Base-by-base conservation (phyloP, 2,113 vertebrate species). In the Phylloscopus trochiloides region DNA sequence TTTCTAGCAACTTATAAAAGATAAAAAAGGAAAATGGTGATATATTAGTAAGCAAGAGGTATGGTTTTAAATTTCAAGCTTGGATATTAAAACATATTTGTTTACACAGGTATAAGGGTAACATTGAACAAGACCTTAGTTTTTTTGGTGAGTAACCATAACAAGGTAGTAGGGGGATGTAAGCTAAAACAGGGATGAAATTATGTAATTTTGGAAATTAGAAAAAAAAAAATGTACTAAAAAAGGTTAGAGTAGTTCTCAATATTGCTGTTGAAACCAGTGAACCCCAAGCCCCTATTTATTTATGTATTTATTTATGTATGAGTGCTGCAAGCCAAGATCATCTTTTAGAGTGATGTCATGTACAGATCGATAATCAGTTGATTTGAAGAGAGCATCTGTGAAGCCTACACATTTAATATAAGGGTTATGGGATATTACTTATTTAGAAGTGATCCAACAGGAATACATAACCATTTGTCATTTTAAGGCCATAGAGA, bases 391-490 rank as follows among this genome's bases (percentile, higher is more conserved):
- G 70, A 47, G 45, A 84, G n/a, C 87, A 91, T 68, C 77, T 92
- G 68, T 94, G 76, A 96, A 89, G 40, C 70, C 36, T 81, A 63
- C 68, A 85, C 61, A 90, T 96, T 95, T 97, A 86, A 94, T 92
- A 88, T 81, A 74, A 89, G 40, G 24, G 43, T 63, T 92, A 94
- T 68, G 31, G 52, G 59, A 51, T 89, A 89, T 72, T 87, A 79
- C 50, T 96, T 92, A 92, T 81, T 84, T 78, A 91, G 80, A 91
- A 94, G 79, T 68, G 31, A 94, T 90, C 66, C 62, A 89, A 77
- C 5, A 89, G 84, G 40, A 94, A 89, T 74, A 94, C 1, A 12
- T 74, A 78, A 57, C 61, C 70, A 87, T 91, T 92, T 0, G 1
- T 95, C 94, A 96, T 89, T 76, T 74, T 74, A 67, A 96, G 48